Percentiles rank a stretch among this genome's conserved stretches.
Evolutionary conservation across 2,113 vertebrate species (phyloP).

Genomic region (Bufo gargarizans): DNA sequence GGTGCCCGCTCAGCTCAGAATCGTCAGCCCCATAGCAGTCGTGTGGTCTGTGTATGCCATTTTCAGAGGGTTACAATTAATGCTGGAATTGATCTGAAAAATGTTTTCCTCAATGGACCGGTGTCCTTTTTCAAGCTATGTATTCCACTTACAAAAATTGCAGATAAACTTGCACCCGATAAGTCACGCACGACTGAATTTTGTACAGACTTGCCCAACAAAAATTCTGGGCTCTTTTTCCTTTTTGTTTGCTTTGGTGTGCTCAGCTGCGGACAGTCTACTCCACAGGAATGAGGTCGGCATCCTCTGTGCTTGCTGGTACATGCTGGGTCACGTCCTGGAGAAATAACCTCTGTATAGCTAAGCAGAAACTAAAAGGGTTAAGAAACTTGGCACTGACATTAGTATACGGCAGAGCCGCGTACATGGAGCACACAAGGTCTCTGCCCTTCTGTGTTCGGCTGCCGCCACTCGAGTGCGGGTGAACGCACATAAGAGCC

Average conservation of each 20-base stretch:
- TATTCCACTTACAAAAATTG: too few relatives aligned
- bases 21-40: too few relatives aligned
- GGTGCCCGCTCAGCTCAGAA: too few relatives aligned
- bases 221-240: background rate
- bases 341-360: background rate
- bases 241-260: background rate
- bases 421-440: background rate
- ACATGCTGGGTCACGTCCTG: slow-evolving; percentile 18
- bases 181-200: background rate
- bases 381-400: background rate
- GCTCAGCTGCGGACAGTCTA: background rate
- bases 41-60: too few relatives aligned
- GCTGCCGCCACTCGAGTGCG: too few relatives aligned
- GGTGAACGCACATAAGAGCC: too few relatives aligned
- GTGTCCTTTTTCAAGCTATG: too few relatives aligned
- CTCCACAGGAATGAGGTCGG: background rate
- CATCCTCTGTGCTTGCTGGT: background rate
- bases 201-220: background rate
- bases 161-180: background rate
- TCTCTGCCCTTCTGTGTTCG: background rate
- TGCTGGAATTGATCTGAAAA: too few relatives aligned
- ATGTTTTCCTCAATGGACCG: too few relatives aligned
- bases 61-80: too few relatives aligned
- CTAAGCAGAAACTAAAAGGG: background rate
- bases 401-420: background rate